Evolutionary conservation across 2,113 vertebrate genomes (phyloP).

Genomic region (Apistogramma diplotaenia): DNA sequence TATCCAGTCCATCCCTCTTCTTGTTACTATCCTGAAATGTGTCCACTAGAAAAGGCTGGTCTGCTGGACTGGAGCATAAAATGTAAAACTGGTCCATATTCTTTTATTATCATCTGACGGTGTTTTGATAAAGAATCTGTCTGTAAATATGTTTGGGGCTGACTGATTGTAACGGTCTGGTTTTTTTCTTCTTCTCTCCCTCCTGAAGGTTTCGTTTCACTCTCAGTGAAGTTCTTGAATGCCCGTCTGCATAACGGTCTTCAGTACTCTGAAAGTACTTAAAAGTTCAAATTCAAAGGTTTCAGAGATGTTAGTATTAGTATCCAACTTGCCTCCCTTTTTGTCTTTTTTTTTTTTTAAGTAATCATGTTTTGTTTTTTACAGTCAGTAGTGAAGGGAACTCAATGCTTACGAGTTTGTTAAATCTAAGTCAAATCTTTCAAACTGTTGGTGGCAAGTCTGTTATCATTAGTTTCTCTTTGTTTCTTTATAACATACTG

Average conservation of each 20-base stretch:
- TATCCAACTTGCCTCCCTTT: background rate
- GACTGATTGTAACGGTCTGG: conserved; percentile 19
- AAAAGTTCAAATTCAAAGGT: conserved; percentile 10
- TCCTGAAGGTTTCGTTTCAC: background rate
- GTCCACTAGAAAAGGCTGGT: conserved; percentile 1
- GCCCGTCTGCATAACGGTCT: conserved; percentile 9
- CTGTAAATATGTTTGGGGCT: conserved; percentile 33
- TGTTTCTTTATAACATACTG: conserved; percentile 14
- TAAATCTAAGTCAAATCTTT: conserved; percentile 20
- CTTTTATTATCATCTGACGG: conserved; percentile 1
- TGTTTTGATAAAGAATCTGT: conserved; percentile 42
- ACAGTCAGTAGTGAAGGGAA: background rate
- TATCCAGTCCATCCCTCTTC: conserved; percentile 26
- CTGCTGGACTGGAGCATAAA: conserved; percentile 13
- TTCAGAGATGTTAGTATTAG: conserved; percentile 12
- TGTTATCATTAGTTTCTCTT: conserved; percentile 7
- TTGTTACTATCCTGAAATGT: conserved; percentile 15
- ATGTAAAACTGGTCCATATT: background rate
- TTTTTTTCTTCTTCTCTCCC: background rate
- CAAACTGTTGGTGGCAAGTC: conserved; percentile 13
- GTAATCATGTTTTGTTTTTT: background rate
- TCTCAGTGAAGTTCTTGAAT: conserved; percentile 16
- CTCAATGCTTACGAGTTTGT: background rate
- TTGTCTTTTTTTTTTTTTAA: background rate
- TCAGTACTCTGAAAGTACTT: background rate